Evolutionary conservation across 1,140 invertebrate genomes (phyloP), one percentile per base, ranked within the genome.

Genomic region (Drusus annulatus): DNA sequence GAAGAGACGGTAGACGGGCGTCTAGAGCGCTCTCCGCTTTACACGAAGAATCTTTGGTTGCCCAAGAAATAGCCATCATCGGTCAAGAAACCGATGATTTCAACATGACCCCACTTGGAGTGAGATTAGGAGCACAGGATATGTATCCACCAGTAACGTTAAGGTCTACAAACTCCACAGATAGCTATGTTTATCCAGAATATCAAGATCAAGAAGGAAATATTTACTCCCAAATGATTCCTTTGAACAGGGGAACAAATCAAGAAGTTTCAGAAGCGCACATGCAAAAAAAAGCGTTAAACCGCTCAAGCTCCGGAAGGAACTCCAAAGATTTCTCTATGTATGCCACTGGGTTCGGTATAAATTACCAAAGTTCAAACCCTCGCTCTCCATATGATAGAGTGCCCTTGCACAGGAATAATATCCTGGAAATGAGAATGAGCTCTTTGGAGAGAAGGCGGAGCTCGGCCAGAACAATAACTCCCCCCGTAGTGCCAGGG

Each of bases 1-100:
- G 80, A 77, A 79, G 82, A 76, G 82, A 83, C 28, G 68, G 71
- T n/a, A 74, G 82, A 60, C 54, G 82, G 68, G 78, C 82, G 10
- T 83, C 82, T 3, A 79, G 82, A 65, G 74, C 77, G n/a, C 60
- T 83, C 17, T 83, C 82, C 16, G 65, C 81, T 56, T 69, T 79
- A 1, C 78, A 83, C 65, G 81, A 83, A 65, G 81, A 83, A 54
- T 17, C 80, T 15, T 50, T 76, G n/a, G 76, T 60, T 3, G 5
- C 56, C 7, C 58, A 68, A 62, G 68, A 73, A 45, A 17, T 79
- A 23, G 23, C 16, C 19, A 36, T 68, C 28, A 71, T 73, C 15
- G 78, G 54, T 0, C 68, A 73, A 36, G 68, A 79, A 73, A 17
- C 28, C 0, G 78, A 74, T 16, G 69, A 74, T 13, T 74, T 74